A percentile compares a stretch with the other conserved stretches of the same genome.
Evolutionary conservation across 2,797 vertebrate genomes (phyloP).

Genomic region (Nannoperca obscura): DNA sequence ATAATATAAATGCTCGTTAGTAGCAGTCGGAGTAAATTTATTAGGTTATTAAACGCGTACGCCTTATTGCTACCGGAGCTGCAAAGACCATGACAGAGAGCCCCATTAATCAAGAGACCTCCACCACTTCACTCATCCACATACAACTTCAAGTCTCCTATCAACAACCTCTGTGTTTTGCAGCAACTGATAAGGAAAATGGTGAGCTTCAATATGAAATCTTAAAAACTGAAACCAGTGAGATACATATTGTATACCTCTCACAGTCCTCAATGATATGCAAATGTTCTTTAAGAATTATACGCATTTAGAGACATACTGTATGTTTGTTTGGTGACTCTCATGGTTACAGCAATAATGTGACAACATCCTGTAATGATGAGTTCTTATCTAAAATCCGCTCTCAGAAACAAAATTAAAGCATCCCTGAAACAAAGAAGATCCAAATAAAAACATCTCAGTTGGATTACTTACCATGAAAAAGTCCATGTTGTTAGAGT

Average conservation of each 20-base stretch:
- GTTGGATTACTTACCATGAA: slow-evolving; percentile 70
- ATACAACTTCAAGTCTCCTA: background rate
- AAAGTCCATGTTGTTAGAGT: slow-evolving; percentile 60
- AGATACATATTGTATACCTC: background rate
- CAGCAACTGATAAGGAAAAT: background rate
- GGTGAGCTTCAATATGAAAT: background rate
- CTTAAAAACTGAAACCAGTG: background rate
- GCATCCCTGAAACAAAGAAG: background rate
- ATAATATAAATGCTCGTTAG: too few relatives aligned
- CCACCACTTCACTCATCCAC: background rate
- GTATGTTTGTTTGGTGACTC: background rate
- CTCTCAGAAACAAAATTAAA: background rate
- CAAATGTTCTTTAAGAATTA: too few relatives aligned
- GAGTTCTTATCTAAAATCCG: background rate
- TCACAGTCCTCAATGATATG: background rate
- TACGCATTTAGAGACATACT: background rate
- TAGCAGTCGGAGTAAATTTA: background rate
- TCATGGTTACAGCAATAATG: background rate
- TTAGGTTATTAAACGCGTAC: background rate
- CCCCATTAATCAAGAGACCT: background rate
- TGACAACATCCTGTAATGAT: background rate
- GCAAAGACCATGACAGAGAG: background rate
- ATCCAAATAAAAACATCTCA: slow-evolving; percentile 15
- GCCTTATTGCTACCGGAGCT: background rate
- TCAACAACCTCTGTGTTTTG: background rate